These are phyloP conservation scores for Anomalospiza imberbis DNA, from an alignment of 2,797 vertebrate species.

Conservation along the genomic window DNA sequence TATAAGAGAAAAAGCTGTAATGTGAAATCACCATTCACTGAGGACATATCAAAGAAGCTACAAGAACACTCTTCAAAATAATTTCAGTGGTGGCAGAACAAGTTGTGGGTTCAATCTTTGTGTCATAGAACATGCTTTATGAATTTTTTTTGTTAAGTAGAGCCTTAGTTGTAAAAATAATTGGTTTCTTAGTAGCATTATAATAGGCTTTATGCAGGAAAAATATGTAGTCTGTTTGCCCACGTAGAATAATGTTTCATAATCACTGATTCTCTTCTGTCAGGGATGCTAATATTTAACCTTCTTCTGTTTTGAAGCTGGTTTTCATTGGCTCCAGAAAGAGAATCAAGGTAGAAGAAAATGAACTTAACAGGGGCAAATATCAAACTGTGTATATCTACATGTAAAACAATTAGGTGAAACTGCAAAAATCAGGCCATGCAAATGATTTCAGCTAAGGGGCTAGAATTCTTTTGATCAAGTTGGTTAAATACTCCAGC, in stretches of 20 bases:
- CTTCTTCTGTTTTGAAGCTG: neutral
- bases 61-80: neutral
- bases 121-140: neutral
- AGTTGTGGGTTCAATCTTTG: neutral
- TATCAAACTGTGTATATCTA: neutral
- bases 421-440: constrained; percentile 16
- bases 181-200: neutral
- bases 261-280: neutral
- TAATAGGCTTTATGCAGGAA: neutral
- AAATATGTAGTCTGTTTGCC: neutral
- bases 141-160: neutral
- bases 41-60: neutral
- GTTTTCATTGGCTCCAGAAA: constrained; percentile 2
- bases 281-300: constrained; percentile 1
- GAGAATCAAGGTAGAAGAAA: neutral
- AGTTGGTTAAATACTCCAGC: neutral
- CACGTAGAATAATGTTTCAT: constrained; percentile 14
- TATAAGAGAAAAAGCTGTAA: neutral
- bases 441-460: neutral
- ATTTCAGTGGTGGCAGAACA: neutral
- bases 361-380: neutral
- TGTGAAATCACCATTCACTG: neutral
- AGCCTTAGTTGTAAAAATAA: neutral
- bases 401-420: neutral
- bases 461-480: constrained; percentile 28